Evolutionary conservation across 1,140 invertebrate genomes (phyloP).

Genomic region (Cotesia vestalis): DNA sequence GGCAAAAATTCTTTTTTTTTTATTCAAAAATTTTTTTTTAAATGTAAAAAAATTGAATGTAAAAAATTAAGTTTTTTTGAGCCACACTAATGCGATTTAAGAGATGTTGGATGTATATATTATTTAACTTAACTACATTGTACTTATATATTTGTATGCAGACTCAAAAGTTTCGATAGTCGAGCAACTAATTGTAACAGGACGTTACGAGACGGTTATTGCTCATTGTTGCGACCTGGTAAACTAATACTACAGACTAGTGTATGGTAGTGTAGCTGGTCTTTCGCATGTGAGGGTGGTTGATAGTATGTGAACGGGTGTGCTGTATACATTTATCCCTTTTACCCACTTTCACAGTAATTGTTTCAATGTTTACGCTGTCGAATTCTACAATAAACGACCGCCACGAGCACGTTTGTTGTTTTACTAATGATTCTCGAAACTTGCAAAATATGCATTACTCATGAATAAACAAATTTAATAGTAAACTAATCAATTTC

Average conservation of each 20-base stretch:
- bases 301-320: too few relatives aligned
- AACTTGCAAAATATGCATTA: constrained; percentile 20
- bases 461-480: constrained; percentile 16
- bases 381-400: constrained; percentile 18
- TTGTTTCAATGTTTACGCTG: constrained; percentile 18
- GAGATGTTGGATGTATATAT: background rate
- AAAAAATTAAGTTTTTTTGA: too few relatives aligned
- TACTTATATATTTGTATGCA: constrained; percentile 1
- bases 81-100: too few relatives aligned
- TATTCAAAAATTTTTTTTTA: too few relatives aligned
- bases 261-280: too few relatives aligned
- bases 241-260: too few relatives aligned
- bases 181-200: constrained; percentile 8
- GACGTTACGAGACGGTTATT: constrained; percentile 6
- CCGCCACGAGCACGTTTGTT: constrained; percentile 5
- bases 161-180: constrained; percentile 9
- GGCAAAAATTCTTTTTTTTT: too few relatives aligned
- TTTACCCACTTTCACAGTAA: background rate
- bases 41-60: too few relatives aligned
- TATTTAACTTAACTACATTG: background rate
- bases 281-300: too few relatives aligned
- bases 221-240: constrained; percentile 13
- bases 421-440: constrained; percentile 12
- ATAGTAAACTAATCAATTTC: constrained; percentile 10
- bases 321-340: too few relatives aligned